A percentile compares a stretch with the other conserved stretches of the same genome.
phyloP scores from a whole-genome alignment of 2,888 invertebrate genomes.

The Caenorhabditis wallacei region DNA sequence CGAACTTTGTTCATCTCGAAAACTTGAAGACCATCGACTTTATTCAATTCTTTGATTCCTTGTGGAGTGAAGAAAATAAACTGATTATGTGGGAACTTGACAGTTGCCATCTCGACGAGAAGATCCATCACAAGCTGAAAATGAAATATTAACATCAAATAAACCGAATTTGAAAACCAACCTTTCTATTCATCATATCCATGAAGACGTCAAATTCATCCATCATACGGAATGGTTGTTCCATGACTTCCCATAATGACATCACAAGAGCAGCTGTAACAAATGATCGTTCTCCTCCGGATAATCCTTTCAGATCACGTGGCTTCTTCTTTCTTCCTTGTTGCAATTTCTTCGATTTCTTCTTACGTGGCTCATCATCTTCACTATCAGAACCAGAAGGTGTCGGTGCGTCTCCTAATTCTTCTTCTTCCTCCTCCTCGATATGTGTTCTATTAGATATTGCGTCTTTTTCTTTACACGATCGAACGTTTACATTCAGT shows the following conservation, averaged over 20 bases:
- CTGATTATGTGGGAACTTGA: slow-evolving; percentile 74
- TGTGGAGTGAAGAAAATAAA: slow-evolving; percentile 83
- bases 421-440: slow-evolving; percentile 12
- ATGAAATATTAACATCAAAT: neutral
- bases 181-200: slow-evolving; percentile 80
- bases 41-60: slow-evolving; percentile 76
- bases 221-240: slow-evolving; percentile 90
- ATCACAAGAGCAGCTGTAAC: slow-evolving; percentile 95
- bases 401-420: slow-evolving; percentile 1
- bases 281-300: slow-evolving; percentile 94
- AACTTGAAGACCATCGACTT: slow-evolving; percentile 66
- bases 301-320: slow-evolving; percentile 85
- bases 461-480: slow-evolving; percentile 40
- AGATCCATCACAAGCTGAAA: slow-evolving; percentile 80
- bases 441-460: neutral
- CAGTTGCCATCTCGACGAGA: slow-evolving; percentile 76
- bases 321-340: slow-evolving; percentile 51
- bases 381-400: slow-evolving; percentile 23
- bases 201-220: slow-evolving; percentile 80
- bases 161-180: neutral
- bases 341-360: slow-evolving; percentile 51
- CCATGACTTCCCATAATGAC: slow-evolving; percentile 94
- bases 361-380: slow-evolving; percentile 27
- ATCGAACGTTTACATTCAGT: slow-evolving; percentile 59
- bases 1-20: slow-evolving; percentile 73